Evolutionary conservation across 2,797 vertebrate genomes (phyloP), one percentile per base, ranked within the genome.

Genomic region (Hydrolagus colliei): DNA sequence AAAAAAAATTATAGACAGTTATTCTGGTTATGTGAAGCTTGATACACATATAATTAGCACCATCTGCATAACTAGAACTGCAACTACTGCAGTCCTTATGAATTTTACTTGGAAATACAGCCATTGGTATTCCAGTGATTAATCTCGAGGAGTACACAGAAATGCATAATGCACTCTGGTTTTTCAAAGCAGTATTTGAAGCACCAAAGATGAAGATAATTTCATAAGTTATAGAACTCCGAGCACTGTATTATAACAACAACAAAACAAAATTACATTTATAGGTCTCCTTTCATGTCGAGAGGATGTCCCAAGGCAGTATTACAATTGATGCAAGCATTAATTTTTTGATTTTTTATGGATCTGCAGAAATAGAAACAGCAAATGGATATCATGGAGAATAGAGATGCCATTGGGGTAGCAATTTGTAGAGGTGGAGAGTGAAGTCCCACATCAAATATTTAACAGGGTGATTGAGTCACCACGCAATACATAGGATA

Each of bases 101-200:
- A 32, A 80, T 65, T 80, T 8, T 82, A 67, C 67, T 67, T 82
- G 14, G 78, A 82, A 82, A 67, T 68, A 68, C 6, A 32, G 7
- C 6, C 2, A 3, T 4, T 16, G 9, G 62, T 61, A 35, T 67
- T 32, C 22, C 14, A 82, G 35, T 67, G 12, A 82, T 67, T 82
- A 82, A 82, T 22, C 78, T 65, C 22, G 16, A 63, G 61, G 63
- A 65, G 62, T 18, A 80, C 35, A 4, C 35, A 80, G 78, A 65
- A 65, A 80, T 82, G 35, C 67, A 80, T 32, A 82, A 35, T n/a
- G 9, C 32, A 10, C 22, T 82, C 12, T 82, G 61, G 20, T 63
- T 82, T 68, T 18, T 16, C 67, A 67, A 35, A 18, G 63, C 35
- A 77, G 78, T 65, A 67, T 18, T 67, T 67, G 27, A 82, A 22